Conservation (phyloP, 2,888 invertebrate species). For the Neoascia interrupta region DNA sequence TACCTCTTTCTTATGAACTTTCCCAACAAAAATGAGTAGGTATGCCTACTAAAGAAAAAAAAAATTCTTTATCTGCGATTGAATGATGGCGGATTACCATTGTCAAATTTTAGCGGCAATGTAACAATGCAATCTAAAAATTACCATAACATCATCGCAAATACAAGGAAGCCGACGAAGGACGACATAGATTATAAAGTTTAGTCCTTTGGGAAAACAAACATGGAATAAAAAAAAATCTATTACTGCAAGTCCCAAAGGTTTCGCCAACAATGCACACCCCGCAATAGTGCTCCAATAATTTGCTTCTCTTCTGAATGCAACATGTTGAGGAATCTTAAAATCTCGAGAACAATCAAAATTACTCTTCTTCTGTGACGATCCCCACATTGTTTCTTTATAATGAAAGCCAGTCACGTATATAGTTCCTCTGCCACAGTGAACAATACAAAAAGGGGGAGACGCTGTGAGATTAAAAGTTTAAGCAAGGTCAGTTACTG, state of each 20-base stretch:
- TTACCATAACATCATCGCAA: too few relatives aligned
- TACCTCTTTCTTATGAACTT: too few relatives aligned
- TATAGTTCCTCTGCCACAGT: constrained; percentile 30
- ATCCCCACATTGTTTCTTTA: constrained; percentile 48
- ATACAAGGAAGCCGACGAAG: too few relatives aligned
- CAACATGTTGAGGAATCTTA: constrained; percentile 54
- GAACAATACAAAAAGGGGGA: constrained; percentile 40
- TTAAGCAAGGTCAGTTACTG: constrained; percentile 62
- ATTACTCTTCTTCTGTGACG: constrained; percentile 56
- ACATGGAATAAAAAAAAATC: constrained; percentile 13
- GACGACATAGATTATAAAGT: too few relatives aligned
- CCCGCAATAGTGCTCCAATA: constrained; percentile 26
- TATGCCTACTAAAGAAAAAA: too few relatives aligned
- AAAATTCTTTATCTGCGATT: too few relatives aligned
- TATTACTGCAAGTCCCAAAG: constrained; percentile 34
- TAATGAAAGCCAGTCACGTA: constrained; percentile 61
- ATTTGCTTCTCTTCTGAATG: constrained; percentile 42
- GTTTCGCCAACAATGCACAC: constrained; percentile 8
- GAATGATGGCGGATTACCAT: too few relatives aligned
- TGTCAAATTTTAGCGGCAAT: too few relatives aligned
- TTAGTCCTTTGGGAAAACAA: too few relatives aligned
- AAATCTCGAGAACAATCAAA: constrained; percentile 57
- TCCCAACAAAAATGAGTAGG: too few relatives aligned
- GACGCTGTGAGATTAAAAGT: constrained; percentile 57
- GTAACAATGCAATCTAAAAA: too few relatives aligned